Conservation (phyloP, 2,113 vertebrate species). For the Tachuris rubrigastra region DNA sequence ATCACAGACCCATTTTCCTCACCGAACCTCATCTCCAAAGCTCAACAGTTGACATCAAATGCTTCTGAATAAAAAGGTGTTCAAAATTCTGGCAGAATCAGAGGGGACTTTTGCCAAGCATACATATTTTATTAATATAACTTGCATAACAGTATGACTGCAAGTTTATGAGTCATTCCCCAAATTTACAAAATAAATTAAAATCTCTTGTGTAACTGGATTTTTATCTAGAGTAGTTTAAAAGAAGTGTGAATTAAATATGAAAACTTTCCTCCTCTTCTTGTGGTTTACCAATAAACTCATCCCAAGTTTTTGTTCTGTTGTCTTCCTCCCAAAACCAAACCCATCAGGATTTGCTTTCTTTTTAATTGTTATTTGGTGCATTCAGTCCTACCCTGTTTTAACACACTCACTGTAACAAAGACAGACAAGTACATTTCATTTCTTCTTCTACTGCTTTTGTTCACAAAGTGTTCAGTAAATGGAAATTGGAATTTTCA, state of each 20-base stretch:
- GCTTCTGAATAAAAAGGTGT: slow-evolving; percentile 20
- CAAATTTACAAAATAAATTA: slow-evolving; percentile 19
- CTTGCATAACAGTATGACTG: slow-evolving; percentile 8
- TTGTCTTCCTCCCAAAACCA: neutral
- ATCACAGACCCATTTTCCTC: neutral
- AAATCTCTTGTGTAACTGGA: neutral
- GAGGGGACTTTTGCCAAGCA: slow-evolving; percentile 25
- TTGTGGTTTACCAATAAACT: neutral
- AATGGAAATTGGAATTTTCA: neutral
- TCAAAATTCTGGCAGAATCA: neutral
- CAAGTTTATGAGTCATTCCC: slow-evolving; percentile 27
- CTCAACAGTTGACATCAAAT: neutral
- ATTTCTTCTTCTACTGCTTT: neutral
- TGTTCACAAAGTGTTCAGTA: neutral
- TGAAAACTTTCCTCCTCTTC: neutral
- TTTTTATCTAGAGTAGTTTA: neutral
- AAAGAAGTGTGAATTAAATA: neutral
- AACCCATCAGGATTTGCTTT: neutral
- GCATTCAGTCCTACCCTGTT: neutral
- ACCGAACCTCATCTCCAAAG: neutral
- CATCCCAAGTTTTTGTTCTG: neutral
- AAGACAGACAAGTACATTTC: fast-evolving
- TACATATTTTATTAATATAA: slow-evolving; percentile 14
- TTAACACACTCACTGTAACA: neutral
- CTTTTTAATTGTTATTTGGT: neutral